Evolutionary conservation across 1,140 invertebrate genomes (phyloP).

Genomic region (Antheraea pernyi): DNA sequence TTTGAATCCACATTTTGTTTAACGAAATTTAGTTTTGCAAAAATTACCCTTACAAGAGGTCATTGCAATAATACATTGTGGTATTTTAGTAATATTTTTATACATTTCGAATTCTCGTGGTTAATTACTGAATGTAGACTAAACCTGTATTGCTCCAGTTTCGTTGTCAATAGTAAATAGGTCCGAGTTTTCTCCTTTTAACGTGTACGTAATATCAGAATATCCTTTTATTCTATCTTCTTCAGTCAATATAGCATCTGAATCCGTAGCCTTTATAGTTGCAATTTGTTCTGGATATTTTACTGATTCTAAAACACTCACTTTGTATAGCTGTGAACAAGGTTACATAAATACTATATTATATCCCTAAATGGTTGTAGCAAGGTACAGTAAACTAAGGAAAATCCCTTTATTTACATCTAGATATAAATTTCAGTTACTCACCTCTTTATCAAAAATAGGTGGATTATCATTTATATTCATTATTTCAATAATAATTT

Average conservation of each 20-base stretch:
- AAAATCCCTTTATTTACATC: no score
- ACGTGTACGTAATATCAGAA: slow-evolving; percentile 84
- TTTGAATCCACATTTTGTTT: no score
- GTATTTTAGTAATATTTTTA: no score
- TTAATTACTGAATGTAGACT: background rate
- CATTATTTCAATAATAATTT: slow-evolving; percentile 84
- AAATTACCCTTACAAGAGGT: no score
- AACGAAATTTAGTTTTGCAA: no score
- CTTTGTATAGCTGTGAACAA: slow-evolving; percentile 81
- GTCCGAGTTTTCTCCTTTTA: slow-evolving; percentile 86
- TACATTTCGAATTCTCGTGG: no score
- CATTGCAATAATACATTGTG: no score
- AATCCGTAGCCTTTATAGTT: slow-evolving; percentile 85
- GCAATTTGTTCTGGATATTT: slow-evolving; percentile 84
- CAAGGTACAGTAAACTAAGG: no score
- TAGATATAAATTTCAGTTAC: background rate
- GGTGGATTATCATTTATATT: slow-evolving; percentile 92
- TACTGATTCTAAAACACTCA: slow-evolving; percentile 85
- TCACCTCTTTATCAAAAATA: slow-evolving; percentile 83
- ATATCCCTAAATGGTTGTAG: no score
- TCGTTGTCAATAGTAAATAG: slow-evolving; percentile 85
- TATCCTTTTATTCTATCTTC: slow-evolving; percentile 82
- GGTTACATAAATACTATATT: no score
- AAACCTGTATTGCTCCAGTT: slow-evolving; percentile 83
- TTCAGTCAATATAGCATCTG: slow-evolving; percentile 83